These are phyloP conservation scores for Ciona savignyi DNA, from an alignment of 23 tunicate species.

Conservation along the genomic window DNA sequence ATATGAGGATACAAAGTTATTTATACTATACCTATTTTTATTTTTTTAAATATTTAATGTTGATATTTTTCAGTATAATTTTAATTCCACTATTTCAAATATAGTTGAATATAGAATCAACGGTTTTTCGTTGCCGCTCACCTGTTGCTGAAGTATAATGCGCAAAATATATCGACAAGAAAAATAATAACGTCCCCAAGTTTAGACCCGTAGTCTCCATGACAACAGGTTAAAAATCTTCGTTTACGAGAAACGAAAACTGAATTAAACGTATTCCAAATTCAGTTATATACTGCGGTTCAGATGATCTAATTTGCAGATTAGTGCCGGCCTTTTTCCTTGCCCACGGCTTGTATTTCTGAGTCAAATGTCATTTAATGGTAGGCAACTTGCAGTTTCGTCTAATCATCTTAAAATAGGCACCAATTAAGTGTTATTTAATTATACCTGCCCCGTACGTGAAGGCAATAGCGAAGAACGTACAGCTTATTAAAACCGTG, in stretches of 20 bases:
- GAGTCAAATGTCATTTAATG: neutral
- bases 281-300: too few species aligned
- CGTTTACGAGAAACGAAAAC: constrained; percentile 1
- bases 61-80: too few species aligned
- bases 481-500: neutral
- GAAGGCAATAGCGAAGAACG: neutral
- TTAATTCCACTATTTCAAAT: too few species aligned
- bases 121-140: too few species aligned
- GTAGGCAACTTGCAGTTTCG: neutral
- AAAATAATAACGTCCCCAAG: neutral
- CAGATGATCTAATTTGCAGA: neutral
- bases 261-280: too few species aligned
- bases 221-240: neutral
- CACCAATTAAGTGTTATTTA: neutral
- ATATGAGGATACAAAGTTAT: too few species aligned
- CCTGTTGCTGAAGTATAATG: neutral
- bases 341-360: neutral
- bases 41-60: too few species aligned
- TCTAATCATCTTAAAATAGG: neutral
- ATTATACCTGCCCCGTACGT: neutral
- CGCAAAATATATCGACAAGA: neutral
- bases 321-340: neutral
- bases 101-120: too few species aligned
- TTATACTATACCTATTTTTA: too few species aligned
- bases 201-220: neutral